Evolutionary conservation across 2,888 invertebrate genomes (phyloP), one percentile per base, ranked within the genome.

Genomic region (Hecatera dysodea): DNA sequence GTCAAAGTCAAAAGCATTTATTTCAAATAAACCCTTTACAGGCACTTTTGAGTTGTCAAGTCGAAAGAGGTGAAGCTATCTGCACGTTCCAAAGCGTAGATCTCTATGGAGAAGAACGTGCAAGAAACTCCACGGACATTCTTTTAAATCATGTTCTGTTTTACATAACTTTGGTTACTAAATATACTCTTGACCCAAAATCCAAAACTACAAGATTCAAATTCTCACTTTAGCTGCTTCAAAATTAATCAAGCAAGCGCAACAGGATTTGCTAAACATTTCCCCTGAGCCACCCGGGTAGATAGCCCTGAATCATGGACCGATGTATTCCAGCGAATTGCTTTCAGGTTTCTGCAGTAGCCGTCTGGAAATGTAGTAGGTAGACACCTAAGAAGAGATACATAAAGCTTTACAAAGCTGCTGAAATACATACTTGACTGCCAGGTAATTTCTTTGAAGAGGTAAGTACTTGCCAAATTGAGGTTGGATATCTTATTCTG

Each of bases 251-350:
- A 78, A 72, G 61, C 82, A 7, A 72, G 82, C 67, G 55, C 63
- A 72, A 82, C 79, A 53, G 63, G 82, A 82, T 78, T 78, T 82
- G 82, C 60, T 72, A 78, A 82, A 78, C 78, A 82, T 78, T 78
- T 78, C 78, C 78, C 78, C 7, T 44, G 82, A 56, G 78, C 42
- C 44, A n/a, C 36, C 46, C 63, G 78, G 52, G 52, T 39, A 67
- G 63, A 77, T 81, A 78, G 57, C 64, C 44, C 39, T 82, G 73
- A 78, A 78, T 72, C 78, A 71, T 78, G 71, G 55, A 78, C 82
- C 79, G n/a, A 78, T 78, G 78, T 67, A 55, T 65, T 78, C 52
- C 61, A 46, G 33, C 56, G 42, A 59, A 67, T 66, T 64, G 65
- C 69, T 82, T 63, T 66, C 17, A 66, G 55, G 57, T n/a, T n/a